Conservation (phyloP, 2,888 invertebrate genomes). For the Pseudococcus longispinus region DNA sequence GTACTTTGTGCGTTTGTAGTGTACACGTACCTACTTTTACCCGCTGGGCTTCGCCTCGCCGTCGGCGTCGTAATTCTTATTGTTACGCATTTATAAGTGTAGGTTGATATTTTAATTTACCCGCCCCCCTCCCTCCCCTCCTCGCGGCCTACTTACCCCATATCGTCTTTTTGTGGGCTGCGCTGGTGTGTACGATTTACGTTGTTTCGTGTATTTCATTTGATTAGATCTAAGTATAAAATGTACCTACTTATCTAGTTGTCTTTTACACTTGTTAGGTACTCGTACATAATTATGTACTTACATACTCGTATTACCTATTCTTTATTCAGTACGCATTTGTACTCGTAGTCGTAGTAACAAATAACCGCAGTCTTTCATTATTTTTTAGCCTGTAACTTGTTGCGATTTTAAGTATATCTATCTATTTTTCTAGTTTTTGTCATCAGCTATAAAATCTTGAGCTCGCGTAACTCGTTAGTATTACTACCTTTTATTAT, state of each 20-base stretch:
- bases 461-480: no score
- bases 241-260: background rate
- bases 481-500: no score
- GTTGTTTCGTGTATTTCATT: background rate
- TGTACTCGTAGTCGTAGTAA: background rate
- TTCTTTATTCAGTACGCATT: background rate
- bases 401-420: background rate
- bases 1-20: background rate
- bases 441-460: no score
- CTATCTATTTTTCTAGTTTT: background rate
- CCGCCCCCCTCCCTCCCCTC: no score
- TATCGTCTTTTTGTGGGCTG: no score
- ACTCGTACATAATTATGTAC: background rate
- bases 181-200: background rate
- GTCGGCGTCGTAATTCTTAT: no score
- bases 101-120: no score
- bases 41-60: background rate
- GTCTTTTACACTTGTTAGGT: background rate
- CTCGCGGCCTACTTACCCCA: no score
- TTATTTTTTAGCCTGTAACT: conserved; percentile 30
- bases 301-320: background rate
- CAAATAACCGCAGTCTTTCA: conserved; percentile 54
- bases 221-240: background rate
- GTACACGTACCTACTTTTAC: background rate
- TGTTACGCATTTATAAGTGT: no score